Base-by-base conservation (phyloP, 1,140 invertebrate species). In the Drosophila micromelanica region DNA sequence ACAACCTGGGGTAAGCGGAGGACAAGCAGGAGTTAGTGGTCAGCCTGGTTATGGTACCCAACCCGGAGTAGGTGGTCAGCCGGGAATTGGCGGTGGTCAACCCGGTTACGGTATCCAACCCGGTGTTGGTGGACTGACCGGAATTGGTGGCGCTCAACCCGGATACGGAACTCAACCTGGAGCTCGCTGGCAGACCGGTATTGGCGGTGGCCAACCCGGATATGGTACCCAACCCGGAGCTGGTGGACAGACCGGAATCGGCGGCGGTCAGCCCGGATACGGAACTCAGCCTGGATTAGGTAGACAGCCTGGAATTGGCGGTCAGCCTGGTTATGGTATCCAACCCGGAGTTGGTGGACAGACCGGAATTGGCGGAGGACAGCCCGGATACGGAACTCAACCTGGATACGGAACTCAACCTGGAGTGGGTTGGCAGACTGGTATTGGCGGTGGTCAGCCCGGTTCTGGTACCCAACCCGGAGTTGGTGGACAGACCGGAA, bases 401-500 rank as follows among this genome's bases (percentile, higher is more conserved):
- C 54, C 60, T 8, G 42, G 71, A 5, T 48, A 43, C 2, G 60
- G 40, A 6, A 40, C 35, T 0, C 71, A 56, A 3, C 45, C 49
- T 12, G 17, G 38, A 9, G 15, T 30, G 30, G 73, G 55, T n/a
- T 8, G 13, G 9, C 56, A 71, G 15, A 27, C 37, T 0, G 69
- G 69, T 48, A 3, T 32, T 12, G 71, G 62, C 9, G n/a, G n/a
- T n/a, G 13, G 17, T 7, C 68, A 65, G 9, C 30, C 67, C 6
- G 48, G 30, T 12, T n/a, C n/a, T n/a, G 17, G 17, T 17, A 17
- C 17, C 1, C 17, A 17, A 17, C 17, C 17, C 17, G 30, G 11
- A 13, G 65, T 65, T n/a, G 74, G 76, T 20, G 0, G 7, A 2
- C 78, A 71, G 8, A 51, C 73, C 13, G 73, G 61, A 23, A n/a